phyloP scores from a whole-genome alignment of 2,797 vertebrate species.

The Melanotaenia boesemani region DNA sequence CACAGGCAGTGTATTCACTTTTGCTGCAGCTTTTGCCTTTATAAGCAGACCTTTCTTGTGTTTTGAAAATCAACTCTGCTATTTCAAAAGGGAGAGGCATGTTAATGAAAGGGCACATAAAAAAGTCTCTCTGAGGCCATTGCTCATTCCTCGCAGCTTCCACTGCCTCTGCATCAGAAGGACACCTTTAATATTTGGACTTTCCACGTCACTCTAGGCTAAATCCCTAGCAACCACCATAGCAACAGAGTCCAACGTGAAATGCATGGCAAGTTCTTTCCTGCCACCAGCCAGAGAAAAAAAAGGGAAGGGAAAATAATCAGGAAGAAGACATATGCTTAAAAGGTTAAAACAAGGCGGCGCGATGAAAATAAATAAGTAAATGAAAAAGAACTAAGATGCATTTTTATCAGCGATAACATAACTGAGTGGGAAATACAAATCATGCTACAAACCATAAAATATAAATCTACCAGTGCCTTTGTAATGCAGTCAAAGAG shows the following conservation, averaged over 20 bases:
- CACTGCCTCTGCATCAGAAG: constrained; percentile 81
- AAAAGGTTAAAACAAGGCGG: constrained; percentile 66
- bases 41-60: constrained; percentile 54
- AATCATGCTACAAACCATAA: constrained; percentile 34
- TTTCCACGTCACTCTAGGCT: constrained; percentile 83
- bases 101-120: constrained; percentile 75
- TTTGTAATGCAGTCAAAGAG: constrained; percentile 23
- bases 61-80: constrained; percentile 75
- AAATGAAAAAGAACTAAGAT: constrained; percentile 44
- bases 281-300: constrained; percentile 70
- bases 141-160: constrained; percentile 79
- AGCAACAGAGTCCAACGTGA: constrained; percentile 87
- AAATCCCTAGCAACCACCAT: constrained; percentile 90
- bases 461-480: constrained; percentile 4
- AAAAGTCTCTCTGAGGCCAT: constrained; percentile 65
- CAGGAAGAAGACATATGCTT: constrained; percentile 52
- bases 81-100: constrained; percentile 71
- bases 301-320: constrained; percentile 30
- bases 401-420: constrained; percentile 54
- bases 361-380: constrained; percentile 23
- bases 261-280: constrained; percentile 85
- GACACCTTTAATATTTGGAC: constrained; percentile 89
- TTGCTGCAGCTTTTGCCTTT: constrained; percentile 40
- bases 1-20: constrained; percentile 25
- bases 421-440: constrained; percentile 24